Evolutionary conservation across 2,113 vertebrate genomes (phyloP).

Genomic region (Microcebus jonahi): DNA sequence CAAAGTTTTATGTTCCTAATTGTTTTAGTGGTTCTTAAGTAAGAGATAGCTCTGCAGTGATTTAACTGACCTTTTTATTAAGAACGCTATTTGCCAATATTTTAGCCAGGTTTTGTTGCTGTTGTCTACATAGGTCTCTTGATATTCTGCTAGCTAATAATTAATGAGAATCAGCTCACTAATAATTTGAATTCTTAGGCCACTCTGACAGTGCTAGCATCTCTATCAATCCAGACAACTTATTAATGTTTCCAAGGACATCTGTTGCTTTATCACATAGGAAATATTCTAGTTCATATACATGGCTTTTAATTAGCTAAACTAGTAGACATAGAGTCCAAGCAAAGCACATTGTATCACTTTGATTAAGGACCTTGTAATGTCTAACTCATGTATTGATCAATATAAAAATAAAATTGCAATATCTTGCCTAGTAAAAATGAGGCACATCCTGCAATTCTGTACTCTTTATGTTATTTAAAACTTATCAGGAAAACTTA

Average conservation of each 20-base stretch:
- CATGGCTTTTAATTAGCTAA: conserved; percentile 57
- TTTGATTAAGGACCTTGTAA: background rate
- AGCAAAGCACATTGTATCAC: background rate
- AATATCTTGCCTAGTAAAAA: background rate
- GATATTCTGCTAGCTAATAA: background rate
- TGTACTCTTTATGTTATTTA: background rate
- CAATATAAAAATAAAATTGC: background rate
- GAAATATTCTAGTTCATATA: conserved; percentile 30
- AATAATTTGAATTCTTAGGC: conserved; percentile 1
- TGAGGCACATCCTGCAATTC: background rate
- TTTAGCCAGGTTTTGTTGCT: background rate
- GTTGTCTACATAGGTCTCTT: background rate
- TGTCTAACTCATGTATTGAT: background rate
- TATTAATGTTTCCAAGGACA: conserved; percentile 64
- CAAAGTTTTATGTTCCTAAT: background rate
- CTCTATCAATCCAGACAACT: conserved; percentile 21
- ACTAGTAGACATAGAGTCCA: conserved; percentile 1
- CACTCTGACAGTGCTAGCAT: background rate
- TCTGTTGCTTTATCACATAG: conserved; percentile 57
- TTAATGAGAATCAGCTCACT: conserved; percentile 26
- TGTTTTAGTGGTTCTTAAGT: background rate
- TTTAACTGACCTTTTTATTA: conserved; percentile 17
- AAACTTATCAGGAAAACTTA: background rate
- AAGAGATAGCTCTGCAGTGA: background rate
- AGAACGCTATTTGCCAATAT: background rate